Percentiles rank a stretch among this genome's conserved stretches.
These are phyloP conservation scores for Cataglyphis altisquamis DNA, from an alignment of 2,888 invertebrate species.

Conservation along the genomic window DNA sequence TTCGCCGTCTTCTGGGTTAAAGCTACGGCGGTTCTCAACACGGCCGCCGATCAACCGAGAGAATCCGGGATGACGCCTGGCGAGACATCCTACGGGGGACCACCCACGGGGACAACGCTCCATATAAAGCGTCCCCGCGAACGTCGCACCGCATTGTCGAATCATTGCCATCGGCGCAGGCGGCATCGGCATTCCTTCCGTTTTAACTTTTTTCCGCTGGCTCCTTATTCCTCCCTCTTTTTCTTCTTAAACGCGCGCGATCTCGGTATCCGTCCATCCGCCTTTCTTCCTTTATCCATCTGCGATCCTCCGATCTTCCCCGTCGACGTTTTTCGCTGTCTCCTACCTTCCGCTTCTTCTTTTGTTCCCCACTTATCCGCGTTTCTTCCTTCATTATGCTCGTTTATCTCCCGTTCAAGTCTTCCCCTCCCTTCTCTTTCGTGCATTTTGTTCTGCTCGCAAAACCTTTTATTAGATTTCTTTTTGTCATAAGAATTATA, in stretches of 20 bases:
- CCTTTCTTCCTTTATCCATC: slow-evolving; percentile 61
- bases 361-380: slow-evolving; percentile 43
- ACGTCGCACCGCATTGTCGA: slow-evolving; percentile 80
- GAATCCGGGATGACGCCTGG: slow-evolving; percentile 79
- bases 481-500: slow-evolving; percentile 82
- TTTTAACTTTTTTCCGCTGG: slow-evolving; percentile 76
- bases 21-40: slow-evolving; percentile 77
- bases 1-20: slow-evolving; percentile 74
- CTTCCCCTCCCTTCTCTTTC: slow-evolving; percentile 8
- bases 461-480: slow-evolving; percentile 67
- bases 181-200: slow-evolving; percentile 75
- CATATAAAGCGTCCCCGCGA: slow-evolving; percentile 83
- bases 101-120: slow-evolving; percentile 85
- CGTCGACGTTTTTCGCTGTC: slow-evolving; percentile 58
- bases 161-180: slow-evolving; percentile 74
- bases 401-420: not conserved
- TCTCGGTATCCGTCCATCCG: slow-evolving; percentile 55
- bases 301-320: slow-evolving; percentile 52
- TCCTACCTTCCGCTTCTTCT: slow-evolving; percentile 46
- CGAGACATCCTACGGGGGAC: slow-evolving; percentile 82
- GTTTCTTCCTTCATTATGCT: not conserved
- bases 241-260: slow-evolving; percentile 51
- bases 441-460: slow-evolving; percentile 55
- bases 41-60: slow-evolving; percentile 60
- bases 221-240: slow-evolving; percentile 69